Evolutionary conservation across 2,888 invertebrate species (phyloP).

Genomic region (Achlya flavicornis): DNA sequence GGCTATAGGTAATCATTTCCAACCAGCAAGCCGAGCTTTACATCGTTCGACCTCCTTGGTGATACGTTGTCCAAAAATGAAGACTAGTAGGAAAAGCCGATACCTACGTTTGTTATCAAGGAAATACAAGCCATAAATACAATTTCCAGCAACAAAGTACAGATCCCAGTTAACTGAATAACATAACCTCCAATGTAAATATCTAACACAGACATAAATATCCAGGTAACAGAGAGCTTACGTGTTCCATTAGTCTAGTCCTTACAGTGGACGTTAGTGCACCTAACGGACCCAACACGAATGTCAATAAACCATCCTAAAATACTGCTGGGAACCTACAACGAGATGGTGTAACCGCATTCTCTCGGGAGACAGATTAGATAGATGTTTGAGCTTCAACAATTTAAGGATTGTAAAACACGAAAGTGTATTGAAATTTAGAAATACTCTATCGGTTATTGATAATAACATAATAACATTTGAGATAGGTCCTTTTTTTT

Average conservation of each 20-base stretch:
- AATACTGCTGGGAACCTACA: not conserved
- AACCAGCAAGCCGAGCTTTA: too few relatives aligned
- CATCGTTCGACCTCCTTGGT: too few relatives aligned
- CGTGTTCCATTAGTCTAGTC: not conserved
- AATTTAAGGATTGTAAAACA: not conserved
- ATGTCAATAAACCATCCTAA: not conserved
- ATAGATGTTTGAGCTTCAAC: not conserved
- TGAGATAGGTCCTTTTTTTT: too few relatives aligned
- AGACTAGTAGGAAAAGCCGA: too few relatives aligned
- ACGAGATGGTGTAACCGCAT: not conserved
- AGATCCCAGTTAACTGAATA: not conserved
- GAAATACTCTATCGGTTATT: too few relatives aligned
- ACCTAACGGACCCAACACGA: constrained; percentile 7
- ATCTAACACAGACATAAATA: constrained; percentile 1
- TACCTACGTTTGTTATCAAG: too few relatives aligned
- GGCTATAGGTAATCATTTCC: too few relatives aligned
- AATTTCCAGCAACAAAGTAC: not conserved
- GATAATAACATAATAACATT: too few relatives aligned
- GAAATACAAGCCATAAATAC: too few relatives aligned
- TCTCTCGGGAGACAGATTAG: not conserved
- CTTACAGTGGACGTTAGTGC: not conserved
- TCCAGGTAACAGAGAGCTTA: constrained; percentile 3
- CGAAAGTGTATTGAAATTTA: not conserved
- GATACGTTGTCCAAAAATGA: not conserved
- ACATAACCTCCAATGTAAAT: not conserved